These are phyloP conservation scores for Protodeltote pygarga DNA, from an alignment of 2,888 invertebrate genomes.

Conservation along the genomic window DNA sequence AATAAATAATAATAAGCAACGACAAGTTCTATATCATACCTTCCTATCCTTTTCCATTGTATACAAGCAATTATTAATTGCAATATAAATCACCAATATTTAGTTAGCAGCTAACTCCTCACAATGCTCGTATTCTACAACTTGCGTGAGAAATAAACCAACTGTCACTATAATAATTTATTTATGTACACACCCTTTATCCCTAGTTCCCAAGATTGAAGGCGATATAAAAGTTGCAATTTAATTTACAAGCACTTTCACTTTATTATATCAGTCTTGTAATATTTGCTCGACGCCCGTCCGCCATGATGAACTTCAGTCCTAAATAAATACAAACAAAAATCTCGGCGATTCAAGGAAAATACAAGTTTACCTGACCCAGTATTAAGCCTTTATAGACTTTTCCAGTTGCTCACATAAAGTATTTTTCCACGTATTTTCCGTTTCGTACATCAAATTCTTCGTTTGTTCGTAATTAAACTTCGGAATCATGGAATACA, in stretches of 20 bases:
- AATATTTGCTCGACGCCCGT: slow-evolving; percentile 42
- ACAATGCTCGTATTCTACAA: slow-evolving; percentile 1
- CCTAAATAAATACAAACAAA: slow-evolving; percentile 74
- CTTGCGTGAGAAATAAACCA: slow-evolving; percentile 22
- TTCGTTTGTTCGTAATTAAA: slow-evolving; percentile 37
- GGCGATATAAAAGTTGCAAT: slow-evolving; percentile 34
- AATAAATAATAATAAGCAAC: no score
- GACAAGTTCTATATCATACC: no score
- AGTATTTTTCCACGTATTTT: slow-evolving; percentile 33
- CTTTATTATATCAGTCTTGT: slow-evolving; percentile 32
- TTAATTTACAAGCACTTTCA: slow-evolving; percentile 35
- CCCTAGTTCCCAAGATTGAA: slow-evolving; percentile 17
- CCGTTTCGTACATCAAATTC: slow-evolving; percentile 26
- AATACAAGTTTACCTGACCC: slow-evolving; percentile 64
- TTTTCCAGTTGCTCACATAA: slow-evolving; percentile 29
- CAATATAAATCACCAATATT: no score
- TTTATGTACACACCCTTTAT: slow-evolving; percentile 20
- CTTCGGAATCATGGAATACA: slow-evolving; percentile 37
- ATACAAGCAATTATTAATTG: no score
- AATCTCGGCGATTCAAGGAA: slow-evolving; percentile 28
- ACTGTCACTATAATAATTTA: slow-evolving; percentile 25
- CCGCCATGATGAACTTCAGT: slow-evolving; percentile 66
- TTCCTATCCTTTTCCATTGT: no score
- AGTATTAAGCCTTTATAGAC: slow-evolving; percentile 23
- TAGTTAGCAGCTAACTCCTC: background rate